Evolutionary conservation across 2,113 vertebrate species (phyloP).

Genomic region (Macrotus californicus): DNA sequence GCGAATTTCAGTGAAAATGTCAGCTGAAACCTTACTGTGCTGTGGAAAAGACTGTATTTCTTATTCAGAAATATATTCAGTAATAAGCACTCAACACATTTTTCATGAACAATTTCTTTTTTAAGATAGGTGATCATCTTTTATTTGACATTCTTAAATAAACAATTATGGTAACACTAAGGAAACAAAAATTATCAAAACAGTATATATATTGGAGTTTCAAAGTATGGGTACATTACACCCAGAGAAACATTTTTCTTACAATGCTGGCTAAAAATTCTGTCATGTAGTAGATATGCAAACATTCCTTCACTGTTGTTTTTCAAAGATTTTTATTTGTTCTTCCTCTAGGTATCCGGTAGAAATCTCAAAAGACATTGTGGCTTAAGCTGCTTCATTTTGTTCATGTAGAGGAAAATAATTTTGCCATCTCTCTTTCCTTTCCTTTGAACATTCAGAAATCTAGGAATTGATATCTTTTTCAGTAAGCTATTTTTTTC

Average conservation of each 20-base stretch:
- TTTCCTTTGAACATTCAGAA: slow-evolving; percentile 30
- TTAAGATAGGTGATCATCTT: not conserved
- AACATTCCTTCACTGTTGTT: not conserved
- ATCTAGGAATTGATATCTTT: slow-evolving; percentile 21
- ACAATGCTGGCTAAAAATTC: not conserved
- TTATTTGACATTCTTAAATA: slow-evolving; percentile 9
- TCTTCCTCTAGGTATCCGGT: not conserved
- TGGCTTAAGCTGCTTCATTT: slow-evolving; percentile 9
- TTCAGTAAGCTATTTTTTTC: slow-evolving; percentile 24
- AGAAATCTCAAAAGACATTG: not conserved
- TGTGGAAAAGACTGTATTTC: not conserved
- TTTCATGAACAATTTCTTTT: slow-evolving; percentile 3
- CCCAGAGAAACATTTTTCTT: not conserved
- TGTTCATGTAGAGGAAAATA: not conserved
- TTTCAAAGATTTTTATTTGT: not conserved
- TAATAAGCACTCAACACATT: not conserved
- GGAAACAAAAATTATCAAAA: not conserved
- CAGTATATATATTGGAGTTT: not conserved
- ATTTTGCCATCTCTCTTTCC: not conserved
- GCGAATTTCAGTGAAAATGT: not conserved
- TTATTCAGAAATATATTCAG: not conserved
- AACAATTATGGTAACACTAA: not conserved
- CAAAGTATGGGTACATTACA: not conserved
- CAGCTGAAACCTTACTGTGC: not conserved
- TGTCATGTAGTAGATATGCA: not conserved